phyloP scores from a whole-genome alignment of 64 coral and sea anemone species.

The Montipora cactus region DNA sequence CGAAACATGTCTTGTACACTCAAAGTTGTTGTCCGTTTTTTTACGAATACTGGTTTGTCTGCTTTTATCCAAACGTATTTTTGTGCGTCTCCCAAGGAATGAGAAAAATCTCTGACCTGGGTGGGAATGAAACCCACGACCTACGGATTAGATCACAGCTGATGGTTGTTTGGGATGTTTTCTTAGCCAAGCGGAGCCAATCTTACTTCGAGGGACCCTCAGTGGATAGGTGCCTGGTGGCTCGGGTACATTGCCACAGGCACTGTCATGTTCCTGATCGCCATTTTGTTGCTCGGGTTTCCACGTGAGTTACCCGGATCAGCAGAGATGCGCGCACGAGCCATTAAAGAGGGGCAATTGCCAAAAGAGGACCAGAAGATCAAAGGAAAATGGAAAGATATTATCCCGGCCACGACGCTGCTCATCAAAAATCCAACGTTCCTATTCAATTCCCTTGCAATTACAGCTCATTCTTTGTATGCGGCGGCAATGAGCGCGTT shows the following conservation, averaged over 20 bases:
- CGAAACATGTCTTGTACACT: too few relatives aligned
- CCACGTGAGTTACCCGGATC: conserved; percentile 82
- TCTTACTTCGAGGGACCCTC: conserved; percentile 51
- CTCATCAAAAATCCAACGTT: conserved; percentile 84
- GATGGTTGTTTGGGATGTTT: not conserved
- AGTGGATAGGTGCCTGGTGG: conserved; percentile 99
- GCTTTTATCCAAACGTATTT: too few relatives aligned
- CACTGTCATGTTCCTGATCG: conserved; percentile 30
- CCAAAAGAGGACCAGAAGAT: conserved; percentile 73
- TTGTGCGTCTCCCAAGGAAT: too few relatives aligned
- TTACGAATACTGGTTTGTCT: too few relatives aligned
- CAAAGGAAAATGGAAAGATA: conserved; percentile 54
- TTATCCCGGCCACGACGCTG: conserved; percentile 67
- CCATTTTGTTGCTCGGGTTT: conserved; percentile 64
- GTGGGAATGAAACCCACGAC: too few relatives aligned
- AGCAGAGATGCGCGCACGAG: conserved; percentile 64
- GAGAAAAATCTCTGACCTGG: too few relatives aligned
- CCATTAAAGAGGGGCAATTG: conserved; percentile 77
- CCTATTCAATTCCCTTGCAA: conserved; percentile 79
- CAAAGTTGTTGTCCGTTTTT: too few relatives aligned
- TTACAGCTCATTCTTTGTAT: conserved; percentile 39
- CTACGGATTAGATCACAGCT: too few relatives aligned
- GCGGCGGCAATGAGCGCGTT: conserved; percentile 65
- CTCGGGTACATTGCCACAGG: conserved; percentile 71
- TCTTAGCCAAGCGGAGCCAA: conserved; percentile 64